Base-by-base conservation (phyloP, 1,140 invertebrate genomes). In the Sinella curviseta region DNA sequence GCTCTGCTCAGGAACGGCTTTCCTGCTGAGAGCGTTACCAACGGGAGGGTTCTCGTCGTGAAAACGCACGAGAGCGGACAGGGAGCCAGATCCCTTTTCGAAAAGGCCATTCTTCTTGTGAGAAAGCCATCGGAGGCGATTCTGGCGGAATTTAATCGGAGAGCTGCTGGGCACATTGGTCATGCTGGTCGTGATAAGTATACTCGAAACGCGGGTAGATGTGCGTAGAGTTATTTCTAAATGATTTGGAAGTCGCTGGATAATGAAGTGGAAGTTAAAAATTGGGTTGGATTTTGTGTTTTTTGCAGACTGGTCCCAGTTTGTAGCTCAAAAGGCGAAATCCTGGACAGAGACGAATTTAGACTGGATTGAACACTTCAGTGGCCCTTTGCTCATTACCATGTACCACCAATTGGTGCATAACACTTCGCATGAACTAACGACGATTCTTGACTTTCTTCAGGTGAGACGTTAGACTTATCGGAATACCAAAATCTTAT, bases 61-160 rank as follows among this genome's bases (percentile, higher is more conserved):
- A 95, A 95, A 87, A 94, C 93, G 0, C 94, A 95, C 86, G 92
- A 93, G 85, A 92, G 89, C 86, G 92, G 92, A 20, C 85, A 88
- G 16, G 83, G 86, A 30, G 90, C 91, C 0, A 86, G 90, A 75
- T 85, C 87, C 28, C 88, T 88, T 24, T 94, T 92, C 85, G 86
- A 88, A 48, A 90, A 90, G 79, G 92, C 92, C 1, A 88, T 94
- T 57, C 86, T 94, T 24, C 85, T 94, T 35, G 90, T 94, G 17
- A 87, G 93, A 36, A 90, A 92, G 79, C 93, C 93, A 24, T 90
- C 90, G 78, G 89, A 91, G 84, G 91, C 92, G 1, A 93, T 94
- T 78, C 88, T 91, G 79, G 91, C 91, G 20, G 92, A 93, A 86
- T 93, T 93, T 84, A 93, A 93, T 87, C 85, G 92, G 76, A 90